Evolutionary conservation across 2,888 invertebrate genomes (phyloP), one percentile per base, ranked within the genome.

Genomic region (Rhodophaea formosa): DNA sequence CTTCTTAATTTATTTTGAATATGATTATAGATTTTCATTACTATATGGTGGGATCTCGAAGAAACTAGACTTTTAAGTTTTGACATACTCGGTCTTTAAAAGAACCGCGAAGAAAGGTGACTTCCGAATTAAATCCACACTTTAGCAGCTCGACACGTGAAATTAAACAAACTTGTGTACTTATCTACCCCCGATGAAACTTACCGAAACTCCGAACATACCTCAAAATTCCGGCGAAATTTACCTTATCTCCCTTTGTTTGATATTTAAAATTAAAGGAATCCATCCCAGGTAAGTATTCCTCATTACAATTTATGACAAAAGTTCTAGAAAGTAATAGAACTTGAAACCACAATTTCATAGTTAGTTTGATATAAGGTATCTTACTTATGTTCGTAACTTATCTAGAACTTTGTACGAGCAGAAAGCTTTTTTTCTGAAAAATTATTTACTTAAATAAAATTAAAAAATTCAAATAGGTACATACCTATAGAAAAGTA

Each of bases 101-200:
- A 46, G 16, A 7, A 1, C 7, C 17, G 8, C 17, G 17, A 17
- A 46, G 12, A 17, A 46, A 46, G 10, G 10, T 8, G 2, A 17
- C 45, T 45, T 45, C 16, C 45, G 16, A 16, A 45, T 32, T 32
- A 32, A 8, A 45, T 7, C 45, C 17, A 10, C 16, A 46, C 17
- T 23, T 46, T 46, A 3, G 23, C 45, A 44, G 44, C 15, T 15
- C 10, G 23, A 46, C 45, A 46, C 45, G 45, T 12, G 45, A 46
- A 46, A 46, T 46, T 46, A 23, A 23, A 46, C 45, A 17, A 17
- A 23, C 17, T 46, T 46, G 23, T 23, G 44, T 46, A 46, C 45
- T 46, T 46, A 46, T 17, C 45, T 23, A 17, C 45, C 45, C 12
- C n/a, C 0, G 12, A 10, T 16, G 8, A 14, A 51, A 3, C 39